Conservation (phyloP, 1,140 invertebrate genomes). For the Chionoecetes opilio region DNA sequence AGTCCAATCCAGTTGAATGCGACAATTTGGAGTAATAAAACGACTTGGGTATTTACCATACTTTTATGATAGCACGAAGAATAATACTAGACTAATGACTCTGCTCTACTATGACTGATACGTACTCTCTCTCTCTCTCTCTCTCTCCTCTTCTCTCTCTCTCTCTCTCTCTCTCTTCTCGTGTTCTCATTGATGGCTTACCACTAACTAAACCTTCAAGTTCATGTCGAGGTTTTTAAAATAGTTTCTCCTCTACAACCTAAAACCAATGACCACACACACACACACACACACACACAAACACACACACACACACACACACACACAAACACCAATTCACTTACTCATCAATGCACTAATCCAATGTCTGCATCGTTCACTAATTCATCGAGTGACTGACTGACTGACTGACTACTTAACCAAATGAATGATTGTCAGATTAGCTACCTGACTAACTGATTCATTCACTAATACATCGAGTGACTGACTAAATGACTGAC, state of each 20-base stretch:
- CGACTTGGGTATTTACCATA: no score
- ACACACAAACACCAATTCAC: no score
- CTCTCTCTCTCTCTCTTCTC: not conserved
- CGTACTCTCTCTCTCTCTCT: slow-evolving; percentile 24
- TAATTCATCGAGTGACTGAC: not conserved
- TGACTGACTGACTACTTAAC: not conserved
- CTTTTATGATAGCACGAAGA: no score
- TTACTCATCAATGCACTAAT: no score
- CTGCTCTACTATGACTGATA: no score
- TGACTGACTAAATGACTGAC: not conserved
- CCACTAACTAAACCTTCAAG: not conserved
- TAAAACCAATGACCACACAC: not conserved
- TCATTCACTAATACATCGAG: not conserved
- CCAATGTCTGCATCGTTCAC: not conserved
- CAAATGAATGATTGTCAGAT: not conserved
- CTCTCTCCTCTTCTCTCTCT: not conserved
- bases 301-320: no score
- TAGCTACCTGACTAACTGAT: not conserved
- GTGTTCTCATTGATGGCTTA: not conserved
- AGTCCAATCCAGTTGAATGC: no score
- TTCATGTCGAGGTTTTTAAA: slow-evolving; percentile 29
- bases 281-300: no score
- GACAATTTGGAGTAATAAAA: no score
- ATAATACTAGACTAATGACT: no score
- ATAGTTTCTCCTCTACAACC: not conserved